phyloP scores from a whole-genome alignment of 2,797 vertebrate species.

The Scolopax rusticola region DNA sequence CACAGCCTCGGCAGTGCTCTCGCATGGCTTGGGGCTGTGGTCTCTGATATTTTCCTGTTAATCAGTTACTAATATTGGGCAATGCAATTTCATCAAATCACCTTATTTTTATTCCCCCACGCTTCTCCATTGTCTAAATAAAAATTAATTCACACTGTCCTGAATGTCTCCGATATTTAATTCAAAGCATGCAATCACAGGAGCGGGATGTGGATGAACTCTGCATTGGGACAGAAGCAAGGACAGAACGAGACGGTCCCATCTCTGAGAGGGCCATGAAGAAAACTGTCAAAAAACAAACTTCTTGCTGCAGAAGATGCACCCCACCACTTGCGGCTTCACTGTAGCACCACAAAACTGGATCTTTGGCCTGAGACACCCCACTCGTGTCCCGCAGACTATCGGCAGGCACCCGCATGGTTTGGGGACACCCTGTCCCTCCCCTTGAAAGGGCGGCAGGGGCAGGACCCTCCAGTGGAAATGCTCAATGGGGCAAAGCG shows the following conservation, averaged over 20 bases:
- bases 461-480: rapidly evolving
- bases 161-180: background rate
- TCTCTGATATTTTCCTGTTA: background rate
- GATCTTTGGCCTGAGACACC: background rate
- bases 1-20: background rate
- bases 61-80: background rate
- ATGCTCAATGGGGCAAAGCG: rapidly evolving
- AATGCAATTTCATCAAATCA: background rate
- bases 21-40: background rate
- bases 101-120: background rate
- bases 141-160: constrained; percentile 43
- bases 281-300: background rate
- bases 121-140: background rate
- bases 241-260: background rate
- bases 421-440: rapidly evolving
- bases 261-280: background rate
- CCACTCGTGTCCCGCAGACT: rapidly evolving
- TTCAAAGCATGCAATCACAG: background rate
- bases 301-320: background rate
- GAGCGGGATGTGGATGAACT: background rate
- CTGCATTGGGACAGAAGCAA: background rate
- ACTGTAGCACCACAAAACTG: background rate
- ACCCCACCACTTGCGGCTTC: background rate
- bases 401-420: background rate
- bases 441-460: rapidly evolving